phyloP scores from a whole-genome alignment of 2,797 vertebrate species.

The Echeneis naucrates region DNA sequence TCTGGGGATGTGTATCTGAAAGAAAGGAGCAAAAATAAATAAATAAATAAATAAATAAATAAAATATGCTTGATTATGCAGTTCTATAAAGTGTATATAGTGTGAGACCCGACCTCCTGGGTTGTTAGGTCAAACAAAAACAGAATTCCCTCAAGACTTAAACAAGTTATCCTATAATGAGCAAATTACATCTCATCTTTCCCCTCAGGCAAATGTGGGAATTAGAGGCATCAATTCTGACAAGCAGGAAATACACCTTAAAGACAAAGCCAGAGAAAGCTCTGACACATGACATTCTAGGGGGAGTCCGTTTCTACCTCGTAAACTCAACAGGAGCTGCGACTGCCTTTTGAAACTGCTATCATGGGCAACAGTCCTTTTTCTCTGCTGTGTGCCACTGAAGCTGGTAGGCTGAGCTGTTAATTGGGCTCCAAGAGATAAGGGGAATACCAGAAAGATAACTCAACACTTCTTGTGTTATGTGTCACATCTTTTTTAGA shows the following conservation, averaged over 20 bases:
- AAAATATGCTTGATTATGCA: slow-evolving; percentile 12
- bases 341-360: slow-evolving; percentile 43
- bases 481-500: slow-evolving; percentile 1
- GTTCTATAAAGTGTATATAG: background rate
- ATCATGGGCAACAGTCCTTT: slow-evolving; percentile 20
- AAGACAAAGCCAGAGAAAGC: slow-evolving; percentile 8
- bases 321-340: slow-evolving; percentile 36
- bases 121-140: background rate
- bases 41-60: background rate
- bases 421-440: slow-evolving; percentile 53
- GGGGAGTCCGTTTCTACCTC: slow-evolving; percentile 16
- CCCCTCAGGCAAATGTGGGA: background rate
- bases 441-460: slow-evolving; percentile 35
- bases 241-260: slow-evolving; percentile 24
- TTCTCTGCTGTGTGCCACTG: slow-evolving; percentile 34
- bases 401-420: slow-evolving; percentile 25
- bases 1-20: slow-evolving; percentile 96
- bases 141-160: background rate
- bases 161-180: background rate
- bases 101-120: background rate
- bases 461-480: slow-evolving; percentile 8
- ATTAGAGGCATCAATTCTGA: slow-evolving; percentile 16
- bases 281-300: slow-evolving; percentile 26
- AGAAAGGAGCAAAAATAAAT: slow-evolving; percentile 15
- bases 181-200: background rate